Percentiles rank a stretch among this genome's conserved stretches.
phyloP scores from a whole-genome alignment of 37 sponge, comb jelly and placozoan species.

The Theonella swinhoei region DNA sequence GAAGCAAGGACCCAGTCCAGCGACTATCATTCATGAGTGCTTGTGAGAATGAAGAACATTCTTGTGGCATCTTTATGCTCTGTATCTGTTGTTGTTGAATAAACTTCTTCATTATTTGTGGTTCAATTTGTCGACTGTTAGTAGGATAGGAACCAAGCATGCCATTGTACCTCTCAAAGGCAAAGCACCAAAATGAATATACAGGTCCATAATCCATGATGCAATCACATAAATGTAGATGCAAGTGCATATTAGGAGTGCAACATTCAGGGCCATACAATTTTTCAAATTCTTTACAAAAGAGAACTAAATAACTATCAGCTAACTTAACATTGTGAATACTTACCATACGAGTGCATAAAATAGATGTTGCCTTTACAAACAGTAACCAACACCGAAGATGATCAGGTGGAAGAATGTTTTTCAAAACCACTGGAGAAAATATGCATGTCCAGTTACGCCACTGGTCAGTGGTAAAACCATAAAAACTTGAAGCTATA shows the following conservation, averaged over 20 bases:
- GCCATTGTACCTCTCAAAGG: slow-evolving; percentile 64
- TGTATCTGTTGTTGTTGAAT: no score
- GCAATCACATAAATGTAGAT: slow-evolving; percentile 35
- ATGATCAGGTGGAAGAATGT: slow-evolving; percentile 13
- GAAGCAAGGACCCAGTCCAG: background rate
- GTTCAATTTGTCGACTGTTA: slow-evolving; percentile 12
- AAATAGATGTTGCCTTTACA: slow-evolving; percentile 20
- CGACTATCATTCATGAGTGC: no score
- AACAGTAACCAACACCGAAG: slow-evolving; percentile 30
- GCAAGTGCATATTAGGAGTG: no score
- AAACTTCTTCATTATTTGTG: no score
- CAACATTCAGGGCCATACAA: slow-evolving; percentile 11
- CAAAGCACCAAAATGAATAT: slow-evolving; percentile 47
- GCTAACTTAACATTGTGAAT: slow-evolving; percentile 4
- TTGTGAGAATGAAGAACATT: no score
- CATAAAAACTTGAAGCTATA: slow-evolving; percentile 12
- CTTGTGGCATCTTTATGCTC: slow-evolving; percentile 9
- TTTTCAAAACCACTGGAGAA: slow-evolving; percentile 10
- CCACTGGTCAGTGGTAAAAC: slow-evolving; percentile 55
- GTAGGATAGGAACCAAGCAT: background rate
- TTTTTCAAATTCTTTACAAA: slow-evolving; percentile 23
- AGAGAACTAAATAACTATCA: slow-evolving; percentile 7
- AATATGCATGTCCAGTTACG: no score
- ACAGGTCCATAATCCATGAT: slow-evolving; percentile 48
- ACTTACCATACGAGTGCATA: background rate